These are phyloP conservation scores for Aleiodes alternator DNA, from an alignment of 2,888 invertebrate genomes.

Conservation along the genomic window DNA sequence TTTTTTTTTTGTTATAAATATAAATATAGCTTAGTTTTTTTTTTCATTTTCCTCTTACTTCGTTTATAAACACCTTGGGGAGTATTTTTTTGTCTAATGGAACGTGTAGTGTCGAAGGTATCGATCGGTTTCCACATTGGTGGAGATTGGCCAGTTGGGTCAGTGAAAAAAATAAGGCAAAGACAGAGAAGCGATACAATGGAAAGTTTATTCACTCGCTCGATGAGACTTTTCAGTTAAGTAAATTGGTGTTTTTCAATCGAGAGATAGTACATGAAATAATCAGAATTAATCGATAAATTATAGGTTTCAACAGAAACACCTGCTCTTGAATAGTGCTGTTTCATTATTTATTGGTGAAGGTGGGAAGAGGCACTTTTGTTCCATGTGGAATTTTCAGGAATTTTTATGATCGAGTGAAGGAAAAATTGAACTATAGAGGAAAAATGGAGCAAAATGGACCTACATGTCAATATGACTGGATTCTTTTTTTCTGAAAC, in stretches of 20 bases:
- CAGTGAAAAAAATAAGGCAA: slow-evolving; percentile 29
- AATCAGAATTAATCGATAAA: neutral
- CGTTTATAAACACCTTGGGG: neutral
- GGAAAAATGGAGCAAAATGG: too few relatives aligned
- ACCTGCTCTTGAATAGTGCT: neutral
- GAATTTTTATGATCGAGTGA: neutral
- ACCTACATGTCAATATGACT: too few relatives aligned
- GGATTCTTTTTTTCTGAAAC: too few relatives aligned
- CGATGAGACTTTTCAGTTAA: slow-evolving; percentile 21
- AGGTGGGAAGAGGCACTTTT: neutral
- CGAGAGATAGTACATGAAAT: neutral
- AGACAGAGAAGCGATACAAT: neutral
- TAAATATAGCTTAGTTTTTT: neutral
- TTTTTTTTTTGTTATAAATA: neutral
- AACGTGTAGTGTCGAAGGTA: slow-evolving; percentile 41
- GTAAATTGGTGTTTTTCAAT: slow-evolving; percentile 34
- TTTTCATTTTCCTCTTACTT: neutral
- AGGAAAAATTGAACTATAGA: neutral
- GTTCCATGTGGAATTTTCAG: neutral
- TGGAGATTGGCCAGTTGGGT: slow-evolving; percentile 42
- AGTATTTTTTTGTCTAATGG: slow-evolving; percentile 30
- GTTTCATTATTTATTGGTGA: neutral
- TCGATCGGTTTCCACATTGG: slow-evolving; percentile 40
- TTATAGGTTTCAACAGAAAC: neutral
- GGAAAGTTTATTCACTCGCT: slow-evolving; percentile 39